These are phyloP conservation scores for Tragelaphus buxtoni DNA, from an alignment of 2,113 vertebrate genomes.

Conservation along the genomic window DNA sequence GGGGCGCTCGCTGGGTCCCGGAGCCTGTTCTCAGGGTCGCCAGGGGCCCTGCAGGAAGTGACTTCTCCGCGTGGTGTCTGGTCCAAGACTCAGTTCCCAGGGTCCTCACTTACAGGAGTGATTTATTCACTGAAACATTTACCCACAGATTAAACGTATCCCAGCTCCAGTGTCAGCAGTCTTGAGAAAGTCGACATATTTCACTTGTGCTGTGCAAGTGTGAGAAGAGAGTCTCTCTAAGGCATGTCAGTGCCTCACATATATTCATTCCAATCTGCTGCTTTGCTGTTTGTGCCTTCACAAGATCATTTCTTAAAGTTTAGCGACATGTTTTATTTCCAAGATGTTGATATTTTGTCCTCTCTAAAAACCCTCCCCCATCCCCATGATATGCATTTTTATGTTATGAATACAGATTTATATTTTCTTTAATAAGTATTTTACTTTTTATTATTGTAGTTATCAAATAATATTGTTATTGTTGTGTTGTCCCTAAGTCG, in stretches of 20 bases:
- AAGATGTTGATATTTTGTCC: neutral
- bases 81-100: neutral
- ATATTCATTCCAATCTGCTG: accelerated
- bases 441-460: neutral
- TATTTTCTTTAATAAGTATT: neutral
- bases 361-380: neutral
- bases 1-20: neutral
- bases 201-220: accelerated
- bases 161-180: neutral
- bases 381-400: neutral
- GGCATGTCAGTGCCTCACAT: accelerated
- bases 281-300: neutral
- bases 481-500: neutral
- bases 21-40: neutral
- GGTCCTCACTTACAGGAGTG: too few species aligned
- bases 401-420: neutral
- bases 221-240: neutral
- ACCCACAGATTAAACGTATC: neutral
- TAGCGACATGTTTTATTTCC: neutral
- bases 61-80: too few species aligned
- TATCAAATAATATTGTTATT: neutral
- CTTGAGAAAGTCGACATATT: neutral
- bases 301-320: neutral
- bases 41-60: neutral
- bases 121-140: neutral